phyloP scores from a whole-genome alignment of 2,888 invertebrate species.

The Monoplex corrugatus region DNA sequence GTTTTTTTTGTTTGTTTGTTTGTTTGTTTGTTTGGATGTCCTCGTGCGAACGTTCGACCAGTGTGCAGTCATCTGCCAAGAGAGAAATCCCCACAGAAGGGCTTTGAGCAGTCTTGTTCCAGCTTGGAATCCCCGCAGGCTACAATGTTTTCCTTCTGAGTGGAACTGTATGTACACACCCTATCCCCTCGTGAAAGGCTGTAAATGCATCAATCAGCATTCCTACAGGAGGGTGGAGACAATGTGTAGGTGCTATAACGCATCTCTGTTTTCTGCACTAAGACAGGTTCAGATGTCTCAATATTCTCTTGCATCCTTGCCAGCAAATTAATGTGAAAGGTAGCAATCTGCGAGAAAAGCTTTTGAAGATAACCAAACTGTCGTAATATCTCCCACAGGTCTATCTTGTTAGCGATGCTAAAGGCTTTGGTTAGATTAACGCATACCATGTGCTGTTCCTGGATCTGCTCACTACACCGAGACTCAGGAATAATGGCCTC shows the following conservation, averaged over 20 bases:
- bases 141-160: constrained; percentile 35
- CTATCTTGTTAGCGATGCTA: constrained; percentile 48
- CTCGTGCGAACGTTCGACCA: neutral
- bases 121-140: neutral
- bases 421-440: constrained; percentile 58
- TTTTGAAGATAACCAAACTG: constrained; percentile 6
- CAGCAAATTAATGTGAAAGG: constrained; percentile 23
- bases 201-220: constrained; percentile 30
- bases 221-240: neutral
- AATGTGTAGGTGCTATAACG: neutral
- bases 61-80: constrained; percentile 19
- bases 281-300: constrained; percentile 27
- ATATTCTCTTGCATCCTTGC: neutral
- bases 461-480: constrained; percentile 44
- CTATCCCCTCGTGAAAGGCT: no score
- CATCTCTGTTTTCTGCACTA: constrained; percentile 34
- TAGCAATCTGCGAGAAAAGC: neutral
- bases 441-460: constrained; percentile 50
- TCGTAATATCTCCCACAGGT: neutral
- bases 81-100: constrained; percentile 19
- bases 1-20: no score
- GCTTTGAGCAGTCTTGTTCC: neutral
- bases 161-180: constrained; percentile 32
- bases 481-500: constrained; percentile 24
- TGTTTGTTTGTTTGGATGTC: no score